phyloP scores from a whole-genome alignment of 2,888 invertebrate genomes.

The Perizoma flavofasciatum region DNA sequence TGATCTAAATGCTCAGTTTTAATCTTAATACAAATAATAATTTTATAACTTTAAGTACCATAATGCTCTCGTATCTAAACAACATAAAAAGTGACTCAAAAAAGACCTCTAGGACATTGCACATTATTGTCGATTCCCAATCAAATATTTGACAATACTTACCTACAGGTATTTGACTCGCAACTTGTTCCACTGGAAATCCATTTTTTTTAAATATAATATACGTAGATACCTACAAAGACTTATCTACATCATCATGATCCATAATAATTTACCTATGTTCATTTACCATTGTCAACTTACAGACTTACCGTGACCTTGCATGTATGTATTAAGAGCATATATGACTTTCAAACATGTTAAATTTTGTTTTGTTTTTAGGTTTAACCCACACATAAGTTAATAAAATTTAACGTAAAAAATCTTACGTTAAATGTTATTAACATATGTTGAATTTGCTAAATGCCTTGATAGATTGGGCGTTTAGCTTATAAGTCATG shows the following conservation, averaged over 20 bases:
- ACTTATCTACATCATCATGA: not conserved
- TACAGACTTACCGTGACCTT: not conserved
- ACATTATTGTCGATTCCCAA: constrained; percentile 19
- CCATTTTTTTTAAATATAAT: too few species aligned
- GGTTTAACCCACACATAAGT: too few species aligned
- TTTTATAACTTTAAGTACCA: constrained; percentile 24
- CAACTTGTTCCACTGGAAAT: too few species aligned
- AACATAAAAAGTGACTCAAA: constrained; percentile 1
- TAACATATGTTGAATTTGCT: too few species aligned
- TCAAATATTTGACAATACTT: constrained; percentile 3
- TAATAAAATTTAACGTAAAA: too few species aligned
- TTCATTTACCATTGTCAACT: not conserved
- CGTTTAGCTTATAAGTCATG: too few species aligned
- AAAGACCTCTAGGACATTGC: not conserved
- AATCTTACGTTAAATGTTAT: too few species aligned
- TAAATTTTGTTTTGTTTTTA: too few species aligned
- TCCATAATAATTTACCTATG: not conserved
- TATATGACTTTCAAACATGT: too few species aligned
- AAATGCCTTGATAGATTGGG: too few species aligned
- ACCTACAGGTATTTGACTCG: constrained; percentile 1
- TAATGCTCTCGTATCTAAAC: too few species aligned
- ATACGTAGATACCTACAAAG: too few species aligned
- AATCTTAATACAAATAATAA: constrained; percentile 8
- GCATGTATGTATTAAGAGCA: not conserved
- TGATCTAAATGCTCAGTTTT: constrained; percentile 42